Evolutionary conservation across 2,797 vertebrate species (phyloP), one percentile per base, ranked within the genome.

Genomic region (Acipenser oxyrinchus): DNA sequence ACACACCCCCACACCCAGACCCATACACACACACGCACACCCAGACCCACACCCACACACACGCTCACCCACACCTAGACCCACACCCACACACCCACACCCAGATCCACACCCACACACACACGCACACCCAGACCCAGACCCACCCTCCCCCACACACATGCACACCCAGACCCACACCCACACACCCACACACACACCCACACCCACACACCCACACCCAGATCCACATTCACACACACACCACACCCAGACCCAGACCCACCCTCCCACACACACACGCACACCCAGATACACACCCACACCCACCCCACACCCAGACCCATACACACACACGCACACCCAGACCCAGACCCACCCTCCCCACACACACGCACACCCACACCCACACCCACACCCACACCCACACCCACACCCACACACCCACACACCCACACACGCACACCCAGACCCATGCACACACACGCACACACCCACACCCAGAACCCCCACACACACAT

Each of bases 221-320:
- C 6, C 15, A 18, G 15, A 18, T 1, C 15, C 15, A 18, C 1
- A 18, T 1, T 1, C 15, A 18, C n/a, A n/a, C 15, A 18, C 15
- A 18, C 15, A 1, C 15, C 1, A n/a, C 15, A 18, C 15, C 15
- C 15, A 18, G 1, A 18, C 15, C 15, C 15, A 18, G 15, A 18
- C 15, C 15, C 15, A n/a, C n/a, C n/a, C n/a, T n/a, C n/a, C n/a
- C n/a, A 62, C 3, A 11, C 23, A 65, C 68, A 70, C 67, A 55
- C 18, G 50, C 51, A 53, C 52, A 62, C 66, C 69, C 61, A 62
- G 9, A 3, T 60, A 8, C 51, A 60, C 66, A 63, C 70, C 58
- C 58, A 60, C 58, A 60, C 58, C 6, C 58, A 6, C 58, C 7
- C 58, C 23, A 7, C 3, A 12, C 12, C 57, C 12, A 12, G 52